Base-by-base conservation (phyloP, 2,113 vertebrate genomes). In the Camelus bactrianus region DNA sequence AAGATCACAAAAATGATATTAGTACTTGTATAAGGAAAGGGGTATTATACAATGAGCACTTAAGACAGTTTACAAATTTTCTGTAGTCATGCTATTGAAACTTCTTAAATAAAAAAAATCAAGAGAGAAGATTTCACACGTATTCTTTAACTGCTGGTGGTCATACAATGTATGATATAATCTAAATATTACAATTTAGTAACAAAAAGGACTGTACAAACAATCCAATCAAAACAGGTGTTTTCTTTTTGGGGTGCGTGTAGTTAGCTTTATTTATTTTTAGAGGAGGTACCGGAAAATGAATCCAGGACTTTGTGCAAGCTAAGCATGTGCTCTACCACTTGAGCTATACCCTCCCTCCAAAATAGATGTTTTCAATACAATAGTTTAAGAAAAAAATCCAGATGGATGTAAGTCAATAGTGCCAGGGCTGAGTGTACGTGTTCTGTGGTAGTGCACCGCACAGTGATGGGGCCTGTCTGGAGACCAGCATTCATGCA, bases 21-120 rank as follows among this genome's bases (percentile, higher is more conserved):
- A 83, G 24, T 70, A 84, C 93, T 93, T 92, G 48, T 58, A 76
- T 70, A 72, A 92, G 72, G 46, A 87, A 94, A 95, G 28, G 79
- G 5, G 24, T 93, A 83, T 94, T 77, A 94, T 28, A 96, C 89
- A 94, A 91, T 24, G 60, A 4, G 92, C 89, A 60, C 64, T 80
- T 60, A 95, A 95, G 92, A 89, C 10, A 87, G 46, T 95, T 91
- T 80, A 80, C 28, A 92, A 75, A 65, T 67, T 65, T 93, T 84
- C 30, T 89, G 11, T 85, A 87, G 20, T 38, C 50, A 64, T 32
- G 10, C 20, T 70, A 84, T 46, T 77, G 67, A 93, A 67, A 69
- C 1, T 35, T 85, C 94, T 76, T 83, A 42, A 42, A 42, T 24
- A 83, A 72, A 84, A 92, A 86, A 94, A 65, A 52, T 19, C 35